Evolutionary conservation across 2,113 vertebrate species (phyloP), one percentile per base, ranked within the genome.

Genomic region (Sphyrna mokarran): DNA sequence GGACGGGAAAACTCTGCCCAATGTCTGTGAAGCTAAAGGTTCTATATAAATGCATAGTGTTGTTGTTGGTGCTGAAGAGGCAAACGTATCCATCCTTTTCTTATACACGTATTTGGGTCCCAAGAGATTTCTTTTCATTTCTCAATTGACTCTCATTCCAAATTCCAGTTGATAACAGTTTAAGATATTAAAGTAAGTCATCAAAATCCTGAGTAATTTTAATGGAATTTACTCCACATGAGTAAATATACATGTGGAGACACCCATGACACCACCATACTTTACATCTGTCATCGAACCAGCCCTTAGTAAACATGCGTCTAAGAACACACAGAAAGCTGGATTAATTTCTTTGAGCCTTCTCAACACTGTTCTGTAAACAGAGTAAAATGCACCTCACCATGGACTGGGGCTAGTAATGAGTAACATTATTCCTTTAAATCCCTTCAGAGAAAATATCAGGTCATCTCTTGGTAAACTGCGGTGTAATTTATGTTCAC

Each of bases 221-320:
- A 3, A 48, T 48, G 43, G 1, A 48, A 48, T 48, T 48, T 48
- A 48, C 43, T 3, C 43, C 43, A 1, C 43, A 48, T 48, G 20
- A 76, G 6, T 29, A 43, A 72, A 48, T 20, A 26, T 33, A 54
- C 13, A 54, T 4, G 1, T 26, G 16, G 26, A 95, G 3, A 29
- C 72, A 33, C 69, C 72, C 66, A 70, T 95, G 68, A 72, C 69
- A 70, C 69, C 72, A 7, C 23, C 26, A 94, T n/a, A 95, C 43
- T 76, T 95, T 54, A 72, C 94, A 95, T 54, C 94, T 95, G 94
- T 70, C 29, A 0, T 54, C 14, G 5, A 72, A 95, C 29, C 23
- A 70, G 40, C 68, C 94, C 94, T 95, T 72, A 29, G 94, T 70
- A 95, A 95, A 95, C 69, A 95, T 95, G 26, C 2, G 14, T 54